Base-by-base conservation (phyloP, 2,113 vertebrate species). In the Amia ocellicauda region DNA sequence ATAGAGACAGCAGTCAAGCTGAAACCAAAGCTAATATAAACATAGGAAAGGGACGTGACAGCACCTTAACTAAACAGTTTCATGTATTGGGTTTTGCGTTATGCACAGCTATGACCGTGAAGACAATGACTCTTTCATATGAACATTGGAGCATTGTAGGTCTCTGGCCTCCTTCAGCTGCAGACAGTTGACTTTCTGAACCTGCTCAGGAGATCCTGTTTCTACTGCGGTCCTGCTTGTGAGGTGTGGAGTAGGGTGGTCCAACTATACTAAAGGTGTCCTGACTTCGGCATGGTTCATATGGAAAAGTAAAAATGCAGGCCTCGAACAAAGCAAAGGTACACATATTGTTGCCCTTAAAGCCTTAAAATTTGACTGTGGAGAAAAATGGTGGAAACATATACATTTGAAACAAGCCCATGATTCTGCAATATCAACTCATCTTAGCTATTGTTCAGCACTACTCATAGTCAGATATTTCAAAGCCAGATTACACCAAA, bases 81-180 rank as follows among this genome's bases (percentile, higher is more conserved):
- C 53, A 69, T 59, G 56, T 66, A 66, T 28, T 24, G 13, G 31
- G 36, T 22, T 22, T 55, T n/a, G 26, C 3, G n/a, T 24, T 17
- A 24, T 16, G 24, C 26, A 14, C 10, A 16, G 19, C 53, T 24
- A 36, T 11, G 5, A 36, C 5, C 11, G 5, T 11, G 5, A 56
- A 53, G 29, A 69, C 68, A 69, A 73, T 71, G 64, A 62, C 47
- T 68, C 52, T 62, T 63, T 69, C 47, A 69, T n/a, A 58, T 56
- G 58, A 54, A 60, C 9, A 4, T 13, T 26, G 66, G 60, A 36
- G 11, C 11, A 36, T 36, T 36, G 31, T 36, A 36, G 31, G 31
- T 36, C 5, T 11, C 11, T 36, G 31, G 31, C 31, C 54, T 56
- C 51, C 49, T 56, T 53, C 53, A 23, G 60, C 58, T 58, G 36